These are phyloP conservation scores for Solen grandis DNA, from an alignment of 1,140 invertebrate species.

Conservation along the genomic window DNA sequence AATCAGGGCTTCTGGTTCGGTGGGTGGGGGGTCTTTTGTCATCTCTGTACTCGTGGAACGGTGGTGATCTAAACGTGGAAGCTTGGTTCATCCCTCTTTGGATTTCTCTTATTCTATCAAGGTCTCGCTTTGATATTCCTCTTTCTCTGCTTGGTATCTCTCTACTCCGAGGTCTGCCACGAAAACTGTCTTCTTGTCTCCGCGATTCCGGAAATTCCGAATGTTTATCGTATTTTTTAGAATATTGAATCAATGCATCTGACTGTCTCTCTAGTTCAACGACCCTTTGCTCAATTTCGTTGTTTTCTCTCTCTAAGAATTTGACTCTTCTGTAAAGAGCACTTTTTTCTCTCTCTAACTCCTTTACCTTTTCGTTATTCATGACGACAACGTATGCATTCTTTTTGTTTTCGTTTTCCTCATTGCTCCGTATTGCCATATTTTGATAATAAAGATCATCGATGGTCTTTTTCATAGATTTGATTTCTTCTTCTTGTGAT, in stretches of 20 bases:
- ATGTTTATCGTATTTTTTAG: conserved; percentile 45
- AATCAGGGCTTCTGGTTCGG: conserved; percentile 35
- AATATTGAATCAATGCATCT: conserved; percentile 25
- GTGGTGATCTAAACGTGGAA: not conserved
- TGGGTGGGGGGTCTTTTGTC: not conserved
- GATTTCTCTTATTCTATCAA: not conserved
- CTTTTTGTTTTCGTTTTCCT: conserved; percentile 34
- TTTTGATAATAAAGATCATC: conserved; percentile 54
- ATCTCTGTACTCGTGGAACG: conserved; percentile 35
- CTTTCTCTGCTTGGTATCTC: not conserved
- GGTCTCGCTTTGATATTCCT: not conserved
- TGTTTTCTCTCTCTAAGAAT: conserved; percentile 46
- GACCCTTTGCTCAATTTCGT: conserved; percentile 43
- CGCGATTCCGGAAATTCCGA: conserved; percentile 16
- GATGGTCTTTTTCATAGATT: conserved; percentile 44
- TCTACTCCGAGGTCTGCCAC: not conserved
- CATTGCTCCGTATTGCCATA: conserved; percentile 41
- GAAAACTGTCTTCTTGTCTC: not conserved
- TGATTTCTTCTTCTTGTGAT: conserved; percentile 42
- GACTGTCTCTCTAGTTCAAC: conserved; percentile 44
- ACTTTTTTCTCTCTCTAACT: conserved; percentile 45
- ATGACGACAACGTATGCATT: conserved; percentile 46
- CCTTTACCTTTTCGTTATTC: conserved; percentile 48
- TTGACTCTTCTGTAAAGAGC: conserved; percentile 37
- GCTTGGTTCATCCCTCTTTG: not conserved